Evolutionary conservation across 2,888 invertebrate genomes (phyloP).

Genomic region (Amphipoea oculea): DNA sequence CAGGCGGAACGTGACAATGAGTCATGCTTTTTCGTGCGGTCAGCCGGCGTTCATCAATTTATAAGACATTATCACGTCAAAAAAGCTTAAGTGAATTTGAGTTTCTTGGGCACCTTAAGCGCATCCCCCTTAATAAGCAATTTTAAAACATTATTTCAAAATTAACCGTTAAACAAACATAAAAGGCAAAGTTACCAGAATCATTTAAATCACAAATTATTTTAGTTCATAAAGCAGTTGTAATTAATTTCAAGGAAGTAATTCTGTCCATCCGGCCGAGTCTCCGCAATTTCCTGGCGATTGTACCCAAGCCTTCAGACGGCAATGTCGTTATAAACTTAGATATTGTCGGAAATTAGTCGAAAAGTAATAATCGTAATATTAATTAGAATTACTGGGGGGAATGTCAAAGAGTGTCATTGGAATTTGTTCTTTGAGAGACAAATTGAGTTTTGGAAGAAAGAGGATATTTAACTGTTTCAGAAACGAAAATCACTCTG

Average conservation of each 20-base stretch:
- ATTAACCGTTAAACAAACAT: neutral
- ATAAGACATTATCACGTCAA: too few relatives aligned
- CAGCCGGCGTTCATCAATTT: too few relatives aligned
- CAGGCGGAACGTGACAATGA: too few relatives aligned
- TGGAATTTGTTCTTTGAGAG: constrained; percentile 18
- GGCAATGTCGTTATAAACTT: constrained; percentile 60
- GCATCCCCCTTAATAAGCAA: neutral
- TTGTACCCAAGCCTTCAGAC: constrained; percentile 41
- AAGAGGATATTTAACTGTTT: neutral
- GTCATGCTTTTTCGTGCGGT: too few relatives aligned
- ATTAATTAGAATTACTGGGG: constrained; percentile 39
- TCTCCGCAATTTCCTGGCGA: constrained; percentile 59
- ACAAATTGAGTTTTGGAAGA: constrained; percentile 4
- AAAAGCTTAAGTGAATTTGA: neutral
- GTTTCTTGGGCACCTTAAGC: neutral
- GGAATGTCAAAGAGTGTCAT: constrained; percentile 12
- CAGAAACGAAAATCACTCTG: too few relatives aligned
- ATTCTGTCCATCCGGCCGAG: constrained; percentile 50
- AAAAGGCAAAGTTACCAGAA: constrained; percentile 22
- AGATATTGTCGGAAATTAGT: constrained; percentile 37
- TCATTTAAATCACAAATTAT: constrained; percentile 42
- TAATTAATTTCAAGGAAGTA: constrained; percentile 62
- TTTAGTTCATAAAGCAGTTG: constrained; percentile 61
- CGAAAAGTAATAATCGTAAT: constrained; percentile 51
- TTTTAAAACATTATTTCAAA: constrained; percentile 1